Evolutionary conservation across 2,113 vertebrate species (phyloP).

Genomic region (Eira barbara): DNA sequence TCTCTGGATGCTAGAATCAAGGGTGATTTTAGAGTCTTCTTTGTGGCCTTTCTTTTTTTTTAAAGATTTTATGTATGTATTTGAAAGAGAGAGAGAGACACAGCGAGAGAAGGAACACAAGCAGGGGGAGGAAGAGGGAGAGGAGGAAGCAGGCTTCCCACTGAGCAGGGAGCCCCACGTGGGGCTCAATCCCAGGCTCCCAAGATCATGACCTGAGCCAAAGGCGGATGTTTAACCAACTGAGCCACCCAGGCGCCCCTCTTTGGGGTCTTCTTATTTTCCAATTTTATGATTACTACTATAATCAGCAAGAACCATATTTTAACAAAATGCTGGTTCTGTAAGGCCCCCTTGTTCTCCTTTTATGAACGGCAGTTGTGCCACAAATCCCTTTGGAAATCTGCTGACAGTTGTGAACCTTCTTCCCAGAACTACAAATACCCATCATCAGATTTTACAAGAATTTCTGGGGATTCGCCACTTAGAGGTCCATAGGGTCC

Average conservation of each 20-base stretch:
- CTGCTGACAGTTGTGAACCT: not conserved
- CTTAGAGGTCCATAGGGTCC: not conserved
- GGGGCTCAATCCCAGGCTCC: too few species aligned
- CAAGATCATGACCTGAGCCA: too few species aligned
- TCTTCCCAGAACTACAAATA: constrained; percentile 12
- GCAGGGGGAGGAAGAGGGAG: too few species aligned
- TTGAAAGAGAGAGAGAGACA: too few species aligned
- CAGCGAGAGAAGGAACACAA: too few species aligned
- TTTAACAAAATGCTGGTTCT: constrained; percentile 10
- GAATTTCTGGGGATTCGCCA: not conserved
- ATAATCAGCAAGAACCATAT: not conserved
- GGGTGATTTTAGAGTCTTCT: not conserved
- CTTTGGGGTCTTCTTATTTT: not conserved
- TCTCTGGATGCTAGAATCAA: not conserved
- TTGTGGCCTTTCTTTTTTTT: not conserved
- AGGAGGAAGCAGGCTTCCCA: too few species aligned
- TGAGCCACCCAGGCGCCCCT: not conserved
- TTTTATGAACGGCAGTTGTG: not conserved
- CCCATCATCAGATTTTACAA: not conserved
- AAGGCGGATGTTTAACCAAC: too few species aligned
- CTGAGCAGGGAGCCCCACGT: too few species aligned
- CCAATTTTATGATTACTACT: not conserved
- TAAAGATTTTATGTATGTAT: too few species aligned
- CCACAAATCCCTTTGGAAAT: not conserved
- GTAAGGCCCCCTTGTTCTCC: not conserved